Evolutionary conservation across 1,140 invertebrate species (phyloP), one percentile per base, ranked within the genome.

Genomic region (Lordiphosa stackelbergi): DNA sequence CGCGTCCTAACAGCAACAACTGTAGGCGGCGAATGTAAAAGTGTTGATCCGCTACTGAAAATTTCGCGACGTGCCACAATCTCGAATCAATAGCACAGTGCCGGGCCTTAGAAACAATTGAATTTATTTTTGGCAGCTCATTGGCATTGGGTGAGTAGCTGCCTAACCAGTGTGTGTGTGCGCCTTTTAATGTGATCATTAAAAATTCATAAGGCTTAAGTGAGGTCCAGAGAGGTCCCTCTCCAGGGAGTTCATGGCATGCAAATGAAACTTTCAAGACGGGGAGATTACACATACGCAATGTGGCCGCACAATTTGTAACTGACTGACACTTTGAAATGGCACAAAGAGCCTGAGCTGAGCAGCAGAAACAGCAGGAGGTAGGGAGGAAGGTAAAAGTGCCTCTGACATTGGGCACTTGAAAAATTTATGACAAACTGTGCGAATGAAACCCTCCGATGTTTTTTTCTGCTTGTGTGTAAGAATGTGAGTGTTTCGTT

Each of bases 201-300:
- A 79, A 75, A 69, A 69, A 75, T 79, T 48, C 53, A 81, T 58
- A 46, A 34, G 59, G 38, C 38, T 56, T 72, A 81, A 79, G 72
- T 83, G 62, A 62, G 61, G 57, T 62, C 24, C 46, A 62, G 46
- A 43, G 37, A 34, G 49, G 52, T 51, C 12, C 46, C 9, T 28
- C 59, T 51, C 62, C 66, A 58, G 40, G 10, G 12, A 38, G 24
- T 53, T 38, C 36, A n/a, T 19, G 10, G 10, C 5, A 12, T 11
- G 34, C n/a, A 19, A 12, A 24, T 34, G 37, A 24, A 47, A 34
- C 28, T 24, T 35, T 59, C 49, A 16, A 45, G 55, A 12, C 54
- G 40, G 43, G 42, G 35, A 68, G 53, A 68, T 68, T 68, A 42
- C 64, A 22, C 64, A 68, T 68, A 68, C 64, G 47, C 47, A 13